Evolutionary conservation across 2,888 invertebrate genomes (phyloP).

Genomic region (Agrotis clavis): DNA sequence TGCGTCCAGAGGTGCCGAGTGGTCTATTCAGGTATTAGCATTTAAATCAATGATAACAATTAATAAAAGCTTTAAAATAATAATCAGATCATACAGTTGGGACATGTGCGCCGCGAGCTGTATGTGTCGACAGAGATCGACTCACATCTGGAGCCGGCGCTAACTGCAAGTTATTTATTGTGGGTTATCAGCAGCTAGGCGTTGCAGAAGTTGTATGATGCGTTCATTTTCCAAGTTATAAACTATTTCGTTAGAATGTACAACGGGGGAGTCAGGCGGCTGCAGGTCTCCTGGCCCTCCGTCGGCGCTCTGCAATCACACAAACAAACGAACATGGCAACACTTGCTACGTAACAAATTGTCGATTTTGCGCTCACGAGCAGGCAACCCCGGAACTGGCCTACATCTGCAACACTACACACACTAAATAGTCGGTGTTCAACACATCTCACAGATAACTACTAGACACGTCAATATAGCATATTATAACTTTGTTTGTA

Average conservation of each 20-base stretch:
- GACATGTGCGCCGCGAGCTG: constrained; percentile 25
- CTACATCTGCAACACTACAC: constrained; percentile 90
- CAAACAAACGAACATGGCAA: constrained; percentile 90
- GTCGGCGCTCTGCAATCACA: constrained; percentile 86
- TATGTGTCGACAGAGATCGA: constrained; percentile 16
- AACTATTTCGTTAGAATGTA: constrained; percentile 79
- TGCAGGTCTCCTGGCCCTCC: constrained; percentile 72
- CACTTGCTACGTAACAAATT: constrained; percentile 73
- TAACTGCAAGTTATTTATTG: constrained; percentile 73
- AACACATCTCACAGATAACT: constrained; percentile 70
- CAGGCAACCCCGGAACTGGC: constrained; percentile 84
- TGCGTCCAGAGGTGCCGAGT: constrained; percentile 12
- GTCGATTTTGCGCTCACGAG: constrained; percentile 71
- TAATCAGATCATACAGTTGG: constrained; percentile 47
- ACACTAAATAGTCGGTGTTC: constrained; percentile 75
- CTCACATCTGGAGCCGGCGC: constrained; percentile 56
- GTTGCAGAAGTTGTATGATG: constrained; percentile 58
- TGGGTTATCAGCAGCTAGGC: constrained; percentile 66
- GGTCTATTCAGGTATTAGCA: constrained; percentile 36
- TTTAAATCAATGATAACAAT: constrained; percentile 55
- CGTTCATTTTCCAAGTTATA: constrained; percentile 67
- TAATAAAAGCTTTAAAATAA: constrained; percentile 50
- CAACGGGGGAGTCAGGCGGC: constrained; percentile 77
- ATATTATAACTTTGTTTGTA: constrained; percentile 54
- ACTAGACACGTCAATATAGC: constrained; percentile 62